phyloP scores from a whole-genome alignment of 2,888 invertebrate species.

The Notocelia uddmanniana region DNA sequence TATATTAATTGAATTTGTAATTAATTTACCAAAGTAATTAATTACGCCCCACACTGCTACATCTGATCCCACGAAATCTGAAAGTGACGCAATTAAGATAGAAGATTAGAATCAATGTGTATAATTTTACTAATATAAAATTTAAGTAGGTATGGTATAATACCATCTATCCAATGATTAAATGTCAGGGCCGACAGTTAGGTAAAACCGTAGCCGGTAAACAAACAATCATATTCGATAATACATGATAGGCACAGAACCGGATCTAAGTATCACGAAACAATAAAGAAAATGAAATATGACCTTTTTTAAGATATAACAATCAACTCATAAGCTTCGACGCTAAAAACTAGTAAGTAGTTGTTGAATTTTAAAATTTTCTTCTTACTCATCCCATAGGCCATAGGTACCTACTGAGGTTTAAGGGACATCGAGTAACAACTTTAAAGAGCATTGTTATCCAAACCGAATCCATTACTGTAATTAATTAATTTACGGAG shows the following conservation, averaged over 20 bases:
- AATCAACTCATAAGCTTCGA: not conserved
- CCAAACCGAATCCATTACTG: no score
- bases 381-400: no score
- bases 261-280: conserved; percentile 23
- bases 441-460: no score
- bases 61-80: not conserved
- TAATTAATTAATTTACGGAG: no score
- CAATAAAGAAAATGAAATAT: conserved; percentile 4
- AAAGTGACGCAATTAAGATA: not conserved
- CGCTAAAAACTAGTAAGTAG: no score
- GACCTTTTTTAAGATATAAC: not conserved
- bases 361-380: no score
- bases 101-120: conserved; percentile 17
- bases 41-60: not conserved
- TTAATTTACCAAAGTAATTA: no score
- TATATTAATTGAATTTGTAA: no score
- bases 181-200: conserved; percentile 39
- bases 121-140: conserved; percentile 14
- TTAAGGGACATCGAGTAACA: no score
- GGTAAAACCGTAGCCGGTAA: conserved; percentile 24
- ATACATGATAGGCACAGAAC: conserved; percentile 9
- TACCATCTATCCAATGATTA: conserved; percentile 36
- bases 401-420: no score
- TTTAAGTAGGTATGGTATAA: conserved; percentile 18
- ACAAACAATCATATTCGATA: conserved; percentile 25